Conservation (phyloP, 2,888 invertebrate genomes). For the Dione vanillae region DNA sequence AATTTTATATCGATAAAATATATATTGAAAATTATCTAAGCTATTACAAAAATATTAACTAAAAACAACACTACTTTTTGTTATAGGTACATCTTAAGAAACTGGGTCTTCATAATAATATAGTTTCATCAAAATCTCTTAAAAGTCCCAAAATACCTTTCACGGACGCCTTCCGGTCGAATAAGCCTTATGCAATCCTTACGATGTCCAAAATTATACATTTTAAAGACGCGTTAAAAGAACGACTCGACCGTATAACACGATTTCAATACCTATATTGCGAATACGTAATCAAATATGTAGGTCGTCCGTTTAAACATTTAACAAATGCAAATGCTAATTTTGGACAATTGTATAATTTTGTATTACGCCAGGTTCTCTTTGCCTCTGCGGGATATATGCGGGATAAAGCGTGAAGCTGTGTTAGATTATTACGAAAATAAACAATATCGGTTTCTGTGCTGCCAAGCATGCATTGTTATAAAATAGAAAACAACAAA, state of each 20-base stretch:
- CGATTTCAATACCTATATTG: slow-evolving; percentile 33
- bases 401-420: no score
- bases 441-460: no score
- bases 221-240: slow-evolving; percentile 17
- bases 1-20: no score
- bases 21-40: neutral
- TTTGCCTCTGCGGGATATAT: no score
- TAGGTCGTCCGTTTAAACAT: slow-evolving; percentile 27
- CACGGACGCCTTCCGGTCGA: slow-evolving; percentile 35
- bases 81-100: neutral
- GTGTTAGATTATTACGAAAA: no score
- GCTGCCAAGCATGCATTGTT: no score
- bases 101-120: slow-evolving; percentile 3
- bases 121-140: slow-evolving; percentile 9
- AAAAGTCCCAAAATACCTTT: slow-evolving; percentile 12
- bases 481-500: no score
- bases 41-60: neutral
- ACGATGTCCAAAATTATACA: slow-evolving; percentile 13
- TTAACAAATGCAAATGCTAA: slow-evolving; percentile 1
- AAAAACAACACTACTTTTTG: neutral
- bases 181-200: slow-evolving; percentile 29
- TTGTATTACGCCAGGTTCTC: neutral
- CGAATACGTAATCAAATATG: slow-evolving; percentile 36
- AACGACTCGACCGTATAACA: slow-evolving; percentile 36
- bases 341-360: neutral